These are phyloP conservation scores for Ariolimax columbianus DNA, from an alignment of 2,888 invertebrate species.

Conservation along the genomic window DNA sequence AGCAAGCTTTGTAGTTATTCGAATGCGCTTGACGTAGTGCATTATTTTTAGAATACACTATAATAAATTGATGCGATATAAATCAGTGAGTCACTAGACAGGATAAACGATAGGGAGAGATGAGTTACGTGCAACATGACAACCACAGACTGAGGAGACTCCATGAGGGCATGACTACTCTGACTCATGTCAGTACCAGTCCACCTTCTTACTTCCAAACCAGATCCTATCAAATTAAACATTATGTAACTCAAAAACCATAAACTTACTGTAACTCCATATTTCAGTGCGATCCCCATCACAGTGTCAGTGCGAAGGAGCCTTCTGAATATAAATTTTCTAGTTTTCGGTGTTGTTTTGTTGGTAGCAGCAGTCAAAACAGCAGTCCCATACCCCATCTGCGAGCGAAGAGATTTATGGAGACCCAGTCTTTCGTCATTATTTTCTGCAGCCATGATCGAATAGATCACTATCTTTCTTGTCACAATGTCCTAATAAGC, in stretches of 20 bases:
- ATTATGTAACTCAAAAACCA: not conserved
- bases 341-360: conserved; percentile 36
- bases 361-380: conserved; percentile 25
- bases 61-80: no score
- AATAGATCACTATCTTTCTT: not conserved
- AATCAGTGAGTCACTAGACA: no score
- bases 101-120: no score
- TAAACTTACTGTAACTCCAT: conserved; percentile 46
- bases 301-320: conserved; percentile 34
- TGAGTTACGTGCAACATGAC: no score
- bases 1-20: no score
- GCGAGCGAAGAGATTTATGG: conserved; percentile 25
- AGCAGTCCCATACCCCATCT: conserved; percentile 46
- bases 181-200: no score
- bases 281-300: conserved; percentile 45
- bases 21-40: no score
- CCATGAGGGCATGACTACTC: no score
- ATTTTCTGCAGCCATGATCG: conserved; percentile 18
- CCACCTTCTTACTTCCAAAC: no score
- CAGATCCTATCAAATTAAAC: no score
- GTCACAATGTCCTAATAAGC: conserved; percentile 1
- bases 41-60: no score
- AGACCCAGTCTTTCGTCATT: conserved; percentile 38
- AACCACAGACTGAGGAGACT: no score
- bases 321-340: conserved; percentile 37